Evolutionary conservation across 2,113 vertebrate species (phyloP).

Genomic region (Beaufortia kweichowensis): DNA sequence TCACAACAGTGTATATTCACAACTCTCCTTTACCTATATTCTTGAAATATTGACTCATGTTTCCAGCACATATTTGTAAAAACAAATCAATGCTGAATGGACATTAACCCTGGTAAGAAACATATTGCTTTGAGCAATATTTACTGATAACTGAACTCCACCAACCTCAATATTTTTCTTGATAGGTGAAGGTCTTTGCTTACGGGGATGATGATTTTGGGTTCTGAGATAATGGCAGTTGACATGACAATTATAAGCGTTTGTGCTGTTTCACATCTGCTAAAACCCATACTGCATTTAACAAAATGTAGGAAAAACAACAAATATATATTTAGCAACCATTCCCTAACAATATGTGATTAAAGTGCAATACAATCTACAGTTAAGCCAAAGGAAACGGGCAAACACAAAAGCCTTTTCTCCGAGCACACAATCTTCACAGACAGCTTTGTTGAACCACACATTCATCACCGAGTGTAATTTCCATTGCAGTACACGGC

Average conservation of each 20-base stretch:
- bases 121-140: too few species aligned
- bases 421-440: slow-evolving; percentile 47
- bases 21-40: neutral
- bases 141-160: neutral
- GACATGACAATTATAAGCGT: too few species aligned
- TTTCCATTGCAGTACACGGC: neutral
- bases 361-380: slow-evolving; percentile 23
- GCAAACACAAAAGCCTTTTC: slow-evolving; percentile 43
- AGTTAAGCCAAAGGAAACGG: slow-evolving; percentile 23
- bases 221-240: neutral
- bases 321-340: neutral
- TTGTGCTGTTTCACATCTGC: too few species aligned
- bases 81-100: neutral
- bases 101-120: too few species aligned
- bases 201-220: neutral
- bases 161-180: slow-evolving; percentile 6
- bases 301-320: too few species aligned
- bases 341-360: slow-evolving; percentile 4
- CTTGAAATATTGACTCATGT: neutral
- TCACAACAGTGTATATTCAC: neutral
- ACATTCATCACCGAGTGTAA: slow-evolving; percentile 25
- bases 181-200: neutral
- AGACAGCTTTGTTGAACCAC: slow-evolving; percentile 21
- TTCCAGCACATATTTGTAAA: neutral
- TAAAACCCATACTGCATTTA: neutral